These are phyloP conservation scores for Ichneumon xanthorius DNA, from an alignment of 2,888 invertebrate species.

Conservation along the genomic window DNA sequence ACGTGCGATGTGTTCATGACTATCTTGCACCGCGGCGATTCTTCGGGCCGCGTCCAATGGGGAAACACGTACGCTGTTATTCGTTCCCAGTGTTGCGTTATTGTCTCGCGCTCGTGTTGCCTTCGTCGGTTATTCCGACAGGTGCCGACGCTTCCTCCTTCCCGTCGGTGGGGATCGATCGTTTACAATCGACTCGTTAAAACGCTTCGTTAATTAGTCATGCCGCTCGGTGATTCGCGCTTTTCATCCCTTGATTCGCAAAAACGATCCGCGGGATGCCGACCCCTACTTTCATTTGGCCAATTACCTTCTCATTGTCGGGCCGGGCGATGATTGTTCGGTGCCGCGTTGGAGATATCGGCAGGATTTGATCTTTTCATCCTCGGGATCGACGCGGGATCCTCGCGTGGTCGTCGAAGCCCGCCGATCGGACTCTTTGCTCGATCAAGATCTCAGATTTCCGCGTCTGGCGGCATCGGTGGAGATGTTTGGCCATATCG, in stretches of 20 bases:
- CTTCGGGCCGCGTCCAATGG: constrained; percentile 31
- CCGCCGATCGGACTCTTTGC: too few species aligned
- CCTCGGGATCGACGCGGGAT: not conserved
- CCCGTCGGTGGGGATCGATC: constrained; percentile 35
- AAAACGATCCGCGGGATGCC: too few species aligned
- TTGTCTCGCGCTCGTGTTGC: not conserved
- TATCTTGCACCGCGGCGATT: constrained; percentile 5
- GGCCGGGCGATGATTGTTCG: too few species aligned
- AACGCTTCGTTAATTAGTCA: constrained; percentile 12
- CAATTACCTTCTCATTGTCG: too few species aligned
- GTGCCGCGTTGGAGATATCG: too few species aligned
- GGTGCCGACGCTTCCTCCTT: not conserved
- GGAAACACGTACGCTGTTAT: constrained; percentile 50
- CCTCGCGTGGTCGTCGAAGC: not conserved
- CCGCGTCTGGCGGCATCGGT: too few species aligned
- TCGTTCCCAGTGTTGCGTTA: not conserved
- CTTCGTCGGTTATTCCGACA: not conserved
- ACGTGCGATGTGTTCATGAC: constrained; percentile 16
- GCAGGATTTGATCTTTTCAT: not conserved
- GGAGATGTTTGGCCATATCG: not conserved
- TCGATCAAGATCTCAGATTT: too few species aligned
- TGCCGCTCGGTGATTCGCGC: not conserved
- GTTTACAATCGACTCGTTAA: constrained; percentile 41
- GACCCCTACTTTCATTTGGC: too few species aligned
- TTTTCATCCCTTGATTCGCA: not conserved